phyloP scores from a whole-genome alignment of 2,113 vertebrate species.

The Neotragus pygmaeus region DNA sequence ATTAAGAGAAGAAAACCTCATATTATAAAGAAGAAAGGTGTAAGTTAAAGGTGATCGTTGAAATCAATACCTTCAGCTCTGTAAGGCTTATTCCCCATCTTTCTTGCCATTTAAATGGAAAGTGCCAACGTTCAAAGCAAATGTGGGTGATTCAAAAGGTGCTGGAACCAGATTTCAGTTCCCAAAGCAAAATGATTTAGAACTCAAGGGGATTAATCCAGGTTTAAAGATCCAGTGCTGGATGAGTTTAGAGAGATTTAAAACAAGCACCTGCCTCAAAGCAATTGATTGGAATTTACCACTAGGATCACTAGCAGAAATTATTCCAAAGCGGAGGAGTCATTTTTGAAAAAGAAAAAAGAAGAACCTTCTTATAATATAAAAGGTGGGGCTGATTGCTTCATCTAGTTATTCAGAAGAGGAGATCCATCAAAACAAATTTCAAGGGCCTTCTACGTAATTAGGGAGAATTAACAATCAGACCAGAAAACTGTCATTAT shows the following conservation, averaged over 20 bases:
- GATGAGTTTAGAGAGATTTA: neutral
- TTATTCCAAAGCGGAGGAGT: neutral
- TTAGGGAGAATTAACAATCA: constrained; percentile 23
- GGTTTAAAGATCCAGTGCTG: neutral
- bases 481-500: neutral
- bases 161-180: neutral
- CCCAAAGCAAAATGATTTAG: neutral
- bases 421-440: constrained; percentile 25
- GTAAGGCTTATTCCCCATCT: neutral
- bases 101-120: neutral
- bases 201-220: neutral
- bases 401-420: neutral
- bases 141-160: neutral
- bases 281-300: neutral
- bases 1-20: constrained; percentile 32
- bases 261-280: neutral
- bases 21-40: neutral
- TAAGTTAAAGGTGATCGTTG: neutral
- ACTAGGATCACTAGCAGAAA: neutral
- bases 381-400: constrained; percentile 47
- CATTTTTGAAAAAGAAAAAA: neutral
- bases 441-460: constrained; percentile 3
- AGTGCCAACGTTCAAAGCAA: constrained; percentile 43
- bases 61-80: neutral
- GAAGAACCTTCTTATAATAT: neutral